phyloP scores from a whole-genome alignment of 2,797 vertebrate species.

The Prunella strophiata region DNA sequence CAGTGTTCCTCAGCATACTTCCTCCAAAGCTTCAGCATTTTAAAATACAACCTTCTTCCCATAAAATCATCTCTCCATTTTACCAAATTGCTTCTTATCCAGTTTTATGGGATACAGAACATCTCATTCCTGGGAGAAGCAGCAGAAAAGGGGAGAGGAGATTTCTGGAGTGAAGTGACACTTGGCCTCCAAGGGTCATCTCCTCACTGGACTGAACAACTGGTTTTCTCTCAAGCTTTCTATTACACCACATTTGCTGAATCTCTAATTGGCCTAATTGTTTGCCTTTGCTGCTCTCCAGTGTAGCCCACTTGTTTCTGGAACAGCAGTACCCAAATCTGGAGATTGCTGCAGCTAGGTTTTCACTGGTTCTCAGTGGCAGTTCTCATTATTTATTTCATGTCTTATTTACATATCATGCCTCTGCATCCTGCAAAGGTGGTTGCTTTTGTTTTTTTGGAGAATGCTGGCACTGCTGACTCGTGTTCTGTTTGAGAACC shows the following conservation, averaged over 20 bases:
- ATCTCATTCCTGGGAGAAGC: rapidly evolving
- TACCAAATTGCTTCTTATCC: not conserved
- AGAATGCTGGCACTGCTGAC: not conserved
- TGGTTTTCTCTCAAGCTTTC: not conserved
- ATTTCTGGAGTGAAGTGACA: not conserved
- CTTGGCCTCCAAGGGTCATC: not conserved
- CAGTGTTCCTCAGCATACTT: not conserved
- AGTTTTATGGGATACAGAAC: not conserved
- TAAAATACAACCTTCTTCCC: not conserved
- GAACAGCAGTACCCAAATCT: not conserved
- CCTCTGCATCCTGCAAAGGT: not conserved
- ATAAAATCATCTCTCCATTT: not conserved
- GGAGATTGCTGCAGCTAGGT: not conserved
- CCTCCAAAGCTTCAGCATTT: not conserved
- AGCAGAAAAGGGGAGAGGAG: not conserved
- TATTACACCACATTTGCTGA: not conserved
- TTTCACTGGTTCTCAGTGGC: not conserved
- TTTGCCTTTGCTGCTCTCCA: not conserved
- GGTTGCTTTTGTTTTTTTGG: not conserved
- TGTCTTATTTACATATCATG: not conserved
- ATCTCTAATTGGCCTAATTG: not conserved
- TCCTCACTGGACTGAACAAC: not conserved
- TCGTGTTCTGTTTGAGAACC: not conserved
- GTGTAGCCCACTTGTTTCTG: not conserved
- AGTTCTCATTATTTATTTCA: not conserved